phyloP scores from a whole-genome alignment of 2,797 vertebrate species.

The Notamacropus eugenii region DNA sequence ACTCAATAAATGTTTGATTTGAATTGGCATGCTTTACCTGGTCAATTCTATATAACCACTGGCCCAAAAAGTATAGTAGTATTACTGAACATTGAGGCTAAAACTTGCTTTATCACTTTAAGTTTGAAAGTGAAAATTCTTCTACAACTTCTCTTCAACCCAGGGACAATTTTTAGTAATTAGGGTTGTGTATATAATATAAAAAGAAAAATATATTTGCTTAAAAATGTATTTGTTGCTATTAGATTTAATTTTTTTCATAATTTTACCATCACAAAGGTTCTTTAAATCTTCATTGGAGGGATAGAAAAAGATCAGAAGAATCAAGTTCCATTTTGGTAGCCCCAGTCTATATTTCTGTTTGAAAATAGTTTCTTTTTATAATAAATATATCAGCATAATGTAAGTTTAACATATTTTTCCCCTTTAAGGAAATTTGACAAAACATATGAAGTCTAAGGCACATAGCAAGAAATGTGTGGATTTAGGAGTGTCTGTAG shows the following conservation, averaged over 20 bases:
- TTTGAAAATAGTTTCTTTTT: conserved; percentile 65
- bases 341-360: conserved; percentile 36
- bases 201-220: not conserved
- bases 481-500: conserved; percentile 96
- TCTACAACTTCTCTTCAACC: not conserved
- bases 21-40: not conserved
- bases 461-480: conserved; percentile 99
- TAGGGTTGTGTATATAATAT: not conserved
- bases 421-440: conserved; percentile 94
- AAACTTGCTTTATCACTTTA: not conserved
- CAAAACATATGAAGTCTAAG: conserved; percentile 99
- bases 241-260: not conserved
- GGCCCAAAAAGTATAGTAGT: not conserved
- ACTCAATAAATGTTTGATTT: conserved; percentile 5
- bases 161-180: not conserved
- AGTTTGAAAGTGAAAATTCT: not conserved
- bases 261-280: not conserved
- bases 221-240: not conserved
- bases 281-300: not conserved
- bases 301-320: not conserved
- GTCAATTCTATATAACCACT: not conserved
- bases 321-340: not conserved
- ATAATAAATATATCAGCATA: conserved; percentile 55
- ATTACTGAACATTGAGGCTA: not conserved
- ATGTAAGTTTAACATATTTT: conserved; percentile 73